These are phyloP conservation scores for Protonibea diacanthus DNA, from an alignment of 2,797 vertebrate species.

Conservation along the genomic window DNA sequence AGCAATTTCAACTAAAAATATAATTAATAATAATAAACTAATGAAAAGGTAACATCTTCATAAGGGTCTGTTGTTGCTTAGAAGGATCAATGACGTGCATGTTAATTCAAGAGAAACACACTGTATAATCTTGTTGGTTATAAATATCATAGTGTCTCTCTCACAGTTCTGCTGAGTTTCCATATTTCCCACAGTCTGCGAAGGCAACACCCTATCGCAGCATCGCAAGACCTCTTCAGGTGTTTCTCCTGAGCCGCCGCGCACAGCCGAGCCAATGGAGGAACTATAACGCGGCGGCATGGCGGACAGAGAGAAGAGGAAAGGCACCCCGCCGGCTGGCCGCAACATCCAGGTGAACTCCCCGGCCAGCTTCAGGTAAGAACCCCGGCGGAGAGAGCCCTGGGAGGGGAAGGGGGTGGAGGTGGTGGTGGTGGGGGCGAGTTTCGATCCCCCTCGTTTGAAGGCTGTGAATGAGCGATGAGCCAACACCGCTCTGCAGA, in stretches of 20 bases:
- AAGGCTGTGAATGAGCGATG: slow-evolving; percentile 4
- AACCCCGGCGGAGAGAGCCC: background rate
- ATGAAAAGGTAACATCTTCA: background rate
- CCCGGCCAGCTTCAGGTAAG: slow-evolving; percentile 75
- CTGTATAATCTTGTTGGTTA: background rate
- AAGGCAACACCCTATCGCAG: slow-evolving; percentile 64
- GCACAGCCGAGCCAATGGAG: slow-evolving; percentile 65
- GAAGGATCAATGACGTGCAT: background rate
- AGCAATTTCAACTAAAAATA: no score
- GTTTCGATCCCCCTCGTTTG: background rate
- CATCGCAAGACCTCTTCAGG: slow-evolving; percentile 63
- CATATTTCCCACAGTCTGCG: slow-evolving; percentile 31
- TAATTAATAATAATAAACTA: background rate
- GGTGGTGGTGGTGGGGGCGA: background rate
- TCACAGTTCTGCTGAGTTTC: background rate
- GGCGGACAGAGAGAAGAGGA: slow-evolving; percentile 90
- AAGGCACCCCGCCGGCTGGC: slow-evolving; percentile 80
- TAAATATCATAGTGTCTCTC: background rate
- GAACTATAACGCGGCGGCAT: slow-evolving; percentile 80
- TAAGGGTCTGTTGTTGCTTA: background rate
- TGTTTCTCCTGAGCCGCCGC: slow-evolving; percentile 58
- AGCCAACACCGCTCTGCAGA: slow-evolving; percentile 24
- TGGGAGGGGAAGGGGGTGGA: background rate
- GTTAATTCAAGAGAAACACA: background rate
- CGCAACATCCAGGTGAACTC: slow-evolving; percentile 68